A percentile compares a stretch with the other conserved stretches of the same genome.
Conservation (phyloP, 1,140 invertebrate species). For the Zaprionus lachaisei region DNA sequence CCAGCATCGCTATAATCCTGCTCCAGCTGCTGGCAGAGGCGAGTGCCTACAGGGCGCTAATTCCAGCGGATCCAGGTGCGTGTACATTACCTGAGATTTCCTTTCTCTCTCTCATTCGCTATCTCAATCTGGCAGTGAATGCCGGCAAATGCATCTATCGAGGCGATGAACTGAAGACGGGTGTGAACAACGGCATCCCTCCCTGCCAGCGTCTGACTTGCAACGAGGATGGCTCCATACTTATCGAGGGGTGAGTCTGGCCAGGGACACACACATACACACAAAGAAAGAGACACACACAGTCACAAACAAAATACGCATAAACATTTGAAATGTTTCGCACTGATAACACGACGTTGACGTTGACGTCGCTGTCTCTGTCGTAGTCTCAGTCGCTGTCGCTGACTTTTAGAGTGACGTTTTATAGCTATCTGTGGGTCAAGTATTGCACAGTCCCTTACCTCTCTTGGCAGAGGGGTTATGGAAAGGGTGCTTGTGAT, state of each 20-base stretch:
- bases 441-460: constrained; percentile 6
- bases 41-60: constrained; percentile 61
- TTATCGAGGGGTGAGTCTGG: constrained; percentile 77
- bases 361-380: background rate
- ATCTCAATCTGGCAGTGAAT: constrained; percentile 39
- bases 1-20: constrained; percentile 27
- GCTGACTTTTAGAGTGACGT: constrained; percentile 24
- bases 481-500: too few relatives aligned
- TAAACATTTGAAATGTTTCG: constrained; percentile 40
- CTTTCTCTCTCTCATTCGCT: background rate
- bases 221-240: constrained; percentile 71
- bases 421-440: constrained; percentile 57
- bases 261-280: constrained; percentile 23
- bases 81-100: background rate
- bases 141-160: constrained; percentile 78
- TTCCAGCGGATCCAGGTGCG: constrained; percentile 69
- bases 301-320: constrained; percentile 8
- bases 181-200: constrained; percentile 67
- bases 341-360: constrained; percentile 56
- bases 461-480: too few relatives aligned
- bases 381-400: background rate
- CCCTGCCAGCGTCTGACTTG: constrained; percentile 78
- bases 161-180: constrained; percentile 60
- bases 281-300: constrained; percentile 2
- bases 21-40: constrained; percentile 40